Evolutionary conservation across 2,888 invertebrate species (phyloP).

Genomic region (Drosophila meridionalis): DNA sequence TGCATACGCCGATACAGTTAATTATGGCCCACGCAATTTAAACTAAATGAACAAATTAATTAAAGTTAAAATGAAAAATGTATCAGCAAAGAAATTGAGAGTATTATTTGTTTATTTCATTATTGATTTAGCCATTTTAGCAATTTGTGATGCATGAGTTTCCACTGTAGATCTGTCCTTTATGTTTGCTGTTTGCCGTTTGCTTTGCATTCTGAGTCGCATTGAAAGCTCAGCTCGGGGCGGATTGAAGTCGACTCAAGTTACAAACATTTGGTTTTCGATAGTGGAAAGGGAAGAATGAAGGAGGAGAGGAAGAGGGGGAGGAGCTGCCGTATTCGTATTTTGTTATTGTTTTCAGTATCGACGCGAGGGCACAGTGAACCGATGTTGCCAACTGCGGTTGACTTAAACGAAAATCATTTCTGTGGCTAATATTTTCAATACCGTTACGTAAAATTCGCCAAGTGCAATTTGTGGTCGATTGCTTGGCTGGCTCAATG

Average conservation of each 20-base stretch:
- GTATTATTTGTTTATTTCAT: neutral
- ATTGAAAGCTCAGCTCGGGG: conserved; percentile 34
- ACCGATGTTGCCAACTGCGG: conserved; percentile 58
- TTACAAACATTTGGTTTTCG: conserved; percentile 50
- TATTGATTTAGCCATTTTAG: conserved; percentile 4
- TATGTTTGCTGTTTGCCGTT: neutral
- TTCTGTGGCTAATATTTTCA: conserved; percentile 36
- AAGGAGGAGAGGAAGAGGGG: neutral
- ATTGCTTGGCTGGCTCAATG: neutral
- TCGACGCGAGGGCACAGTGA: conserved; percentile 28
- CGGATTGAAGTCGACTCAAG: conserved; percentile 66
- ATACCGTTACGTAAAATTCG: conserved; percentile 49
- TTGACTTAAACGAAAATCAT: conserved; percentile 48
- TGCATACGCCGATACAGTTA: conserved; percentile 1
- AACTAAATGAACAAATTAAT: neutral
- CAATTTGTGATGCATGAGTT: neutral
- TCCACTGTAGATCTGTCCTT: conserved; percentile 27
- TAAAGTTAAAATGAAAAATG: neutral
- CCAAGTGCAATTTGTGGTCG: conserved; percentile 55
- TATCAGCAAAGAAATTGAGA: neutral
- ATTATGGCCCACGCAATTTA: conserved; percentile 9
- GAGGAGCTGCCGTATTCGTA: neutral
- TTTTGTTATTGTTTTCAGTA: conserved; percentile 31
- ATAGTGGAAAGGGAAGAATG: neutral
- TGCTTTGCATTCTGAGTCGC: conserved; percentile 19